A percentile compares a stretch with the other conserved stretches of the same genome.
phyloP scores from a whole-genome alignment of 2,888 invertebrate species.

The Sphaerophoria rueppellii region DNA sequence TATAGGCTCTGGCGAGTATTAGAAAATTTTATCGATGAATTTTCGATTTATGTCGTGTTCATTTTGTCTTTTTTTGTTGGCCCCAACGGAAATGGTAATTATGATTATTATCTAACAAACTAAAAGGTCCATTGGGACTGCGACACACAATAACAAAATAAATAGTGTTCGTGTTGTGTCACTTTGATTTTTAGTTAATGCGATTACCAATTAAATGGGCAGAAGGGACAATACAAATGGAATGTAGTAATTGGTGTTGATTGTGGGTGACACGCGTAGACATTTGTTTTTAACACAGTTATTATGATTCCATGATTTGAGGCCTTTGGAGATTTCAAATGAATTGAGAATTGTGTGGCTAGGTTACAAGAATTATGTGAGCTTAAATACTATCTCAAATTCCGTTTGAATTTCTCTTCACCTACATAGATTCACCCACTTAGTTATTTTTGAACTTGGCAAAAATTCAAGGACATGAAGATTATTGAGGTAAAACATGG shows the following conservation, averaged over 20 bases:
- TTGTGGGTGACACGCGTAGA: background rate
- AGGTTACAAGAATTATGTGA: no score
- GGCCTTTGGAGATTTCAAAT: no score
- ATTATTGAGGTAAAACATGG: no score
- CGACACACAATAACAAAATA: slow-evolving; percentile 20
- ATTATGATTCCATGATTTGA: no score
- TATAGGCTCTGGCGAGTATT: slow-evolving; percentile 24
- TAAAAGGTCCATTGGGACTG: slow-evolving; percentile 3
- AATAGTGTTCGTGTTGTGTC: slow-evolving; percentile 16
- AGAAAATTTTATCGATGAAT: slow-evolving; percentile 65
- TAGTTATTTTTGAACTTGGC: no score
- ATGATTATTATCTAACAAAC: background rate
- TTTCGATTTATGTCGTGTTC: slow-evolving; percentile 62
- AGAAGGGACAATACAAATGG: background rate
- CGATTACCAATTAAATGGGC: slow-evolving; percentile 1
- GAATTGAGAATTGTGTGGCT: no score
- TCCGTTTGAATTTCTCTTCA: no score
- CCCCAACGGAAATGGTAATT: background rate
- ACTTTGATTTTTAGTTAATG: slow-evolving; percentile 33
- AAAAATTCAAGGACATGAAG: no score
- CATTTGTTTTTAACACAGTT: background rate
- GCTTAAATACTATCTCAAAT: no score
- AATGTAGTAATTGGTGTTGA: background rate
- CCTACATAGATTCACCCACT: no score
- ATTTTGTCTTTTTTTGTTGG: background rate